Evolutionary conservation across 1,140 invertebrate genomes (phyloP), one percentile per base, ranked within the genome.

Genomic region (Dufourea novaeangliae): DNA sequence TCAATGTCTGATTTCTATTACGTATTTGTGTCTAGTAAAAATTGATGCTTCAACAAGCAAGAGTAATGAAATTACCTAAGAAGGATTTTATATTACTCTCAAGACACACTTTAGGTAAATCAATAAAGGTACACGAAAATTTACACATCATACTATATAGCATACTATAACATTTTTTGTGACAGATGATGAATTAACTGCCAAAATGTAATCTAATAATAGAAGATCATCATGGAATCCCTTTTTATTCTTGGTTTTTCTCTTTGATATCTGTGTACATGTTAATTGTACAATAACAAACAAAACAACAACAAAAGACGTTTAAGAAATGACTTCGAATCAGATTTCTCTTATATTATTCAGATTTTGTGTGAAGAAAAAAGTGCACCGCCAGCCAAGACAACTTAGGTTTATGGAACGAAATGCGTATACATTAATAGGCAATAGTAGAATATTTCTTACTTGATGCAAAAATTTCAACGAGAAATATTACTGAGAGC

Each of bases 331-430:
- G 10, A 41, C n/a, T 61, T 61, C n/a, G 2, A 3, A 17, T 25
- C 1, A 25, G 37, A 39, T 62, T 62, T 62, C 59, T 62, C 39
- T 62, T 62, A 34, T 25, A 62, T n/a, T 39, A 22, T 62, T 62
- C 11, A 41, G 25, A 39, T 62, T 39, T 17, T 39, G 27, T 25
- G 59, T 41, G 34, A 62, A 39, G n/a, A 76, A 56, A 17, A 4
- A 64, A 82, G 67, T 67, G 25, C 27, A 56, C 82, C 88, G 87
- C 87, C 88, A 89, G 88, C 89, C 88, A 87, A 84, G 80, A 78
- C 88, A 87, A 90, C 87, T 80, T 89, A 90, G 86, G 86, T 88
- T 90, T 89, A 89, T 80, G 81, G 68, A 83, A 85, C 68, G 83
- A 82, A 85, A 75, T 86, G 84, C 75, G 72, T 86, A 87, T 80